Percentiles rank a stretch among this genome's conserved stretches.
These are phyloP conservation scores for Drosophila murphyi DNA, from an alignment of 1,140 invertebrate species.

Conservation along the genomic window DNA sequence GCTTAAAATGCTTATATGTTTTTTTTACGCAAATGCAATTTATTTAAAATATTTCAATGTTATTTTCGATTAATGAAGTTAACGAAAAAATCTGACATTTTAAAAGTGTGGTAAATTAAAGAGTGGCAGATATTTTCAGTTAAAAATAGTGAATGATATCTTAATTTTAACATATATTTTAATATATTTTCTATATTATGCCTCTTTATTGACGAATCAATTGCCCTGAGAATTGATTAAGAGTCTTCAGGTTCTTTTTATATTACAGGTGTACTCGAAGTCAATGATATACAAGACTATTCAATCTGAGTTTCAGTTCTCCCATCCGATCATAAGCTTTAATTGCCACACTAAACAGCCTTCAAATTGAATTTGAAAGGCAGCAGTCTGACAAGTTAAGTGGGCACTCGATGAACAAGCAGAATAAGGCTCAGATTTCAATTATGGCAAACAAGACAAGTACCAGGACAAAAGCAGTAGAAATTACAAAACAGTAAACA, in stretches of 20 bases:
- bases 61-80: constrained; percentile 24
- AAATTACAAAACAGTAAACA: constrained; percentile 27
- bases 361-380: constrained; percentile 15
- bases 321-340: not conserved
- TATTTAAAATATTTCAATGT: constrained; percentile 8
- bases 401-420: constrained; percentile 30
- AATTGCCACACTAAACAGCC: constrained; percentile 14
- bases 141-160: too few relatives aligned
- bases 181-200: too few relatives aligned
- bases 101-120: too few relatives aligned
- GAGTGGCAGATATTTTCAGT: too few relatives aligned
- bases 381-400: constrained; percentile 53
- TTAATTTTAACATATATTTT: too few relatives aligned
- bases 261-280: too few relatives aligned
- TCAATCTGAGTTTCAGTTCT: not conserved
- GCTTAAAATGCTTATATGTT: constrained; percentile 12
- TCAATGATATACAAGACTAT: not conserved
- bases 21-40: constrained; percentile 16
- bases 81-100: not conserved
- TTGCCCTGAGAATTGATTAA: too few relatives aligned
- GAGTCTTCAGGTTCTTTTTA: too few relatives aligned
- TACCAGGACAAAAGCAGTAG: not conserved
- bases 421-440: constrained; percentile 63
- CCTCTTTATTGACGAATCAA: too few relatives aligned
- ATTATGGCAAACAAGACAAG: constrained; percentile 43